Conservation (phyloP, 1,140 invertebrate species). For the Proctacanthus coquilletti region DNA sequence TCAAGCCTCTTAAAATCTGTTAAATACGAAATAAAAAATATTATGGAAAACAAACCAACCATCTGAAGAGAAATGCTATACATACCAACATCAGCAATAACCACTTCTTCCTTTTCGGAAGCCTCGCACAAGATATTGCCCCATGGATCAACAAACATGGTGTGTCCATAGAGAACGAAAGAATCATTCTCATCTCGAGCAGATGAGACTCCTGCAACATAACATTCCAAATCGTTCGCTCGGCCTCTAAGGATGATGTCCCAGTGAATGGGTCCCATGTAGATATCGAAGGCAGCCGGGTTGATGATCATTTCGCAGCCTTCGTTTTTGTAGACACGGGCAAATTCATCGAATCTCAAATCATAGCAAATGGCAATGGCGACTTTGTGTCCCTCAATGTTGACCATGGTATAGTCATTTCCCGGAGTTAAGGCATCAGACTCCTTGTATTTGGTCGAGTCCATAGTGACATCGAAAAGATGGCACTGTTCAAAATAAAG, state of each 20-base stretch:
- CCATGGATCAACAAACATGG: conserved; percentile 2
- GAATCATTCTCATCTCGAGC: conserved; percentile 1
- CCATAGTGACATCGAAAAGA: conserved; percentile 87
- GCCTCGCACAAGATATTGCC: not conserved
- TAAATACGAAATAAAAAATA: not conserved
- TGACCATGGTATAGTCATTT: conserved; percentile 51
- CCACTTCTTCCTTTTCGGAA: not conserved
- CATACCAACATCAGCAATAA: conserved; percentile 1
- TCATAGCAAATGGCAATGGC: conserved; percentile 88
- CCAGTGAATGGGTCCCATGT: not conserved
- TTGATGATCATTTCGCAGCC: conserved; percentile 1
- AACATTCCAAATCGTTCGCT: conserved; percentile 2
- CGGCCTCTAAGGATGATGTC: not conserved
- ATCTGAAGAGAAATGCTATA: not conserved
- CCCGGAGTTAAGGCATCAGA: conserved; percentile 65
- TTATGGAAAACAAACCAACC: not conserved
- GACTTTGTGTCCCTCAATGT: conserved; percentile 50
- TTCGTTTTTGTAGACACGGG: conserved; percentile 52
- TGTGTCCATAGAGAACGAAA: conserved; percentile 2
- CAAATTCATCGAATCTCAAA: conserved; percentile 73
- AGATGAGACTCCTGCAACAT: not conserved
- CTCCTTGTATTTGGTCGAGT: conserved; percentile 78
- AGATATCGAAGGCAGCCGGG: not conserved
- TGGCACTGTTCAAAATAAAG: conserved; percentile 52
- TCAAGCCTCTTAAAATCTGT: conserved; percentile 28